Evolutionary conservation across 2,797 vertebrate genomes (phyloP), one percentile per base, ranked within the genome.

Genomic region (Cheirogaleus major): DNA sequence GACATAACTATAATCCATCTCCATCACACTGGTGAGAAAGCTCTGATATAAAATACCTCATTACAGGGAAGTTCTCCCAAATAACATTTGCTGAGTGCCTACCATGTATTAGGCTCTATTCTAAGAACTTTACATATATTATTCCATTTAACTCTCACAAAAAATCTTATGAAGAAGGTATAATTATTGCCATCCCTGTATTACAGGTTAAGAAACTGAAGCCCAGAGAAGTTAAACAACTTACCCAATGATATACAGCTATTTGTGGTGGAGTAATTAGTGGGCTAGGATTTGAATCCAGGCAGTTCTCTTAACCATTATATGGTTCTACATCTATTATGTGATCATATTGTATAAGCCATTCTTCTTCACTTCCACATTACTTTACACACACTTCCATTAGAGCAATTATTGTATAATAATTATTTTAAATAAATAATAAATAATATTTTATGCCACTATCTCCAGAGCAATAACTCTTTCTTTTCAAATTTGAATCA

Each of bases 401-500:
- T 61, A 92, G 70, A 86, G 45, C 20, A 57, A 69, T 81, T 85
- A 45, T 41, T 89, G 15, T 73, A 55, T 27, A 80, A 55, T 65
- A 82, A 59, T 91, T 91, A 82, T 91, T 96, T 94, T 25, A 92
- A 89, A 59, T 89, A 87, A 89, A 69, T 55, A 82, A 76, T 20
- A 95, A 87, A 57, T 76, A 83, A 83, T 75, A 86, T 65, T 65
- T 88, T 81, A 61, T 79, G 61, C 63, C 73, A 93, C 69, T 69
- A 8, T 85, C 61, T 91, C 50, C n/a, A 88, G 63, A 89, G n/a
- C 23, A 79, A 45, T 76, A n/a, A 80, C n/a, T 84, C 30, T 81
- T 35, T 72, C 22, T 79, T 78, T 79, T 85, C 69, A 82, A 81
- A 91, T 91, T 38, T 70, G 48, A 94, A 89, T 50, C 41, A 35